Base-by-base conservation (phyloP, 92 coral and sea anemone species). In the Chrysogorgia sp. region DNA sequence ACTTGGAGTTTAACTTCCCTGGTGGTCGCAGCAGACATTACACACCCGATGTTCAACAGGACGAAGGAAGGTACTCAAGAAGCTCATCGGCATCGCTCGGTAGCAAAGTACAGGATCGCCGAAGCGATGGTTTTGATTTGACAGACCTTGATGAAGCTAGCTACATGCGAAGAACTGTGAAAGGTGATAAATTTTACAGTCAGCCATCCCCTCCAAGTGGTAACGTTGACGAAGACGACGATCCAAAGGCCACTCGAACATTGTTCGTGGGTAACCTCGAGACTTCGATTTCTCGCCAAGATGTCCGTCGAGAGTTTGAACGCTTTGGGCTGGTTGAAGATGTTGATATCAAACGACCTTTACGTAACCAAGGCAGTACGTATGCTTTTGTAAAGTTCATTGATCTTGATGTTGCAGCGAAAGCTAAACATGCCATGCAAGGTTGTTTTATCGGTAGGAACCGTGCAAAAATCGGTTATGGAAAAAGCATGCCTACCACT, bases 371-470 rank as follows among this genome's bases (percentile, higher is more conserved):
- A 90, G 99, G 97, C 17, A 96, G 92, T 82, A 96, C 99, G 3
- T 96, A 96, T 71, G 99, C 99, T 20, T 96, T 96, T 81, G 99
- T 96, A 78, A 96, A 96, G 89, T 96, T 96, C 84, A 92, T 96
- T 60, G 97, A 96, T 79, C 99, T 96, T 64, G 99, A 96, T 75
- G 97, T 96, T 47, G 99, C 99, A 12, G 93, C 99, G 1, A 96
- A 92, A 70, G 94, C 99, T 17, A 88, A 92, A 66, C 87, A 85
- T 43, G 92, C 87, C 24, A 96, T 96, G 99, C 99, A 96, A 85
- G 99, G 97, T 63, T 88, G 86, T 59, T 87, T 83, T 41, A 87
- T 96, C 53, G 99, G 99, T 49, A 90, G 92, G 62, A 96, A 96
- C 85, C 99, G 92, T 80, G 96, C 92, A 13, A 96, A 96, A 85